These are phyloP conservation scores for Operophtera brumata DNA, from an alignment of 2,888 invertebrate genomes.

Conservation along the genomic window DNA sequence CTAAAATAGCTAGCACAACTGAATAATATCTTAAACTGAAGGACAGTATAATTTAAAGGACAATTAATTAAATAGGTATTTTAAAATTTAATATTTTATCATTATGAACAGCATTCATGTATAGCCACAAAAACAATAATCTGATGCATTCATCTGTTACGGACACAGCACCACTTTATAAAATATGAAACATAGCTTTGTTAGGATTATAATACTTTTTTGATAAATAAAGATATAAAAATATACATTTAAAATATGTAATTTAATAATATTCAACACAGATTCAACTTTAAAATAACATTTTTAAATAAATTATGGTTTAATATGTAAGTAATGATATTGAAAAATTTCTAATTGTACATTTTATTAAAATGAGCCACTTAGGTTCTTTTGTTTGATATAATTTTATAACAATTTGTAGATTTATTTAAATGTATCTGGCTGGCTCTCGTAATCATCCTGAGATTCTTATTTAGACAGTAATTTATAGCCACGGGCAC, in stretches of 20 bases:
- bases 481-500: slow-evolving; percentile 14
- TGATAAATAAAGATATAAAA: slow-evolving; percentile 76
- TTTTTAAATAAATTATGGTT: slow-evolving; percentile 47
- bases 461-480: slow-evolving; percentile 62
- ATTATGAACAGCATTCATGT: slow-evolving; percentile 21
- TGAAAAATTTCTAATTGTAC: slow-evolving; percentile 36
- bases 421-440: slow-evolving; percentile 28
- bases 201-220: slow-evolving; percentile 62
- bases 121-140: slow-evolving; percentile 9
- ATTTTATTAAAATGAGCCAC: slow-evolving; percentile 26
- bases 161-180: slow-evolving; percentile 49
- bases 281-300: slow-evolving; percentile 68
- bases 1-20: slow-evolving; percentile 19
- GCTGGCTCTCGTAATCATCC: slow-evolving; percentile 42
- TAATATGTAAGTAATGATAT: slow-evolving; percentile 17
- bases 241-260: slow-evolving; percentile 72
- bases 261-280: slow-evolving; percentile 72
- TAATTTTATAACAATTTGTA: slow-evolving; percentile 25
- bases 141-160: slow-evolving; percentile 29
- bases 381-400: slow-evolving; percentile 21
- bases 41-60: neutral
- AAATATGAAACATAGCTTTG: slow-evolving; percentile 47
- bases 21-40: slow-evolving; percentile 1
- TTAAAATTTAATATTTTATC: neutral
- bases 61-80: neutral